phyloP scores from a whole-genome alignment of 2,888 invertebrate genomes.

The Theretra japonica region DNA sequence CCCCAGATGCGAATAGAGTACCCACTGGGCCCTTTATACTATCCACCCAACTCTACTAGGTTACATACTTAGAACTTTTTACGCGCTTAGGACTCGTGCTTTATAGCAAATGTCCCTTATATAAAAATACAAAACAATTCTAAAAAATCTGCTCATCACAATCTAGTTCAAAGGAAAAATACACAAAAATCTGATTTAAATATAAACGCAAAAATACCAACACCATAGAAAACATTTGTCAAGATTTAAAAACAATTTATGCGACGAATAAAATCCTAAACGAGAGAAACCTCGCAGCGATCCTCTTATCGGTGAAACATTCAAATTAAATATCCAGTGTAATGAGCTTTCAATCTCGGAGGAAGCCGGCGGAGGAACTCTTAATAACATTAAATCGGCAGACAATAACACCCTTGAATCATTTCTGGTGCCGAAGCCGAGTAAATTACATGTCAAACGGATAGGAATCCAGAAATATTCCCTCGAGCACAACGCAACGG shows the following conservation, averaged over 20 bases:
- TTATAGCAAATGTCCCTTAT: not conserved
- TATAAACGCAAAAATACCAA: conserved; percentile 13
- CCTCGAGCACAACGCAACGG: conserved; percentile 41
- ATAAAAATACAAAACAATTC: too few species aligned
- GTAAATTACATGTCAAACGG: conserved; percentile 80
- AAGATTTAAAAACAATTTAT: conserved; percentile 63
- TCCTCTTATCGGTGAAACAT: conserved; percentile 63
- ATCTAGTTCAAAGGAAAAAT: not conserved
- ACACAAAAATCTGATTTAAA: not conserved
- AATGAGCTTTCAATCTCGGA: conserved; percentile 32
- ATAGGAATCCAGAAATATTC: conserved; percentile 78
- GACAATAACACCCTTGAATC: conserved; percentile 74
- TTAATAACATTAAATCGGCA: conserved; percentile 71
- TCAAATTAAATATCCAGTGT: conserved; percentile 62
- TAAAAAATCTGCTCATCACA: too few species aligned
- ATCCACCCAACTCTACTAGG: too few species aligned
- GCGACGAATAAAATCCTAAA: conserved; percentile 44
- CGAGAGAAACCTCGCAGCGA: conserved; percentile 40
- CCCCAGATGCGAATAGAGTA: too few species aligned
- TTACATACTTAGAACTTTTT: too few species aligned
- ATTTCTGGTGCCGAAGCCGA: conserved; percentile 57
- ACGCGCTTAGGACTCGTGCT: too few species aligned
- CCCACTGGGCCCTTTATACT: too few species aligned
- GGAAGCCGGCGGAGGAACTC: conserved; percentile 48
- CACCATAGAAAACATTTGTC: conserved; percentile 50